Base-by-base conservation (phyloP, 2,888 invertebrate species). In the Pyralis farinalis region DNA sequence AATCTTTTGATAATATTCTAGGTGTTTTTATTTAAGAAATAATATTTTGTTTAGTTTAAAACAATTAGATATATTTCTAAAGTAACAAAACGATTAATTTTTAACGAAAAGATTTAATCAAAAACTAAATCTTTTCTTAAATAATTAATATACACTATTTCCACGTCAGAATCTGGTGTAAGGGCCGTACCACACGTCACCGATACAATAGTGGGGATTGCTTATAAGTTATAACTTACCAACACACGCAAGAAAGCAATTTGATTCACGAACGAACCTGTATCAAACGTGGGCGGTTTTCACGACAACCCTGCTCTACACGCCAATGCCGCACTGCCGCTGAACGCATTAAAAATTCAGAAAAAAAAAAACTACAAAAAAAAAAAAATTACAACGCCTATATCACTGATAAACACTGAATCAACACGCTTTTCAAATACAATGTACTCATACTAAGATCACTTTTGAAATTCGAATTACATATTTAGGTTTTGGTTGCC, bases 251-350 rank as follows among this genome's bases (percentile, higher is more conserved):
- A 81, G 63, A 55, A 61, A 69, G 72, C 73, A 75, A 79, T 79
- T 72, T 71, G 71, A 77, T 78, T 69, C 63, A 77, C 78, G 41
- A 67, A 77, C 78, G 40, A 67, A 82, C 82, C 83, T 82, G 63
- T 66, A 58, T 39, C 39, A 39, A 39, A 39, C 12, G 27, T 27
- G 9, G 33, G 39, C 27, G 33, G 27, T 12, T 33, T 27, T 27
- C 32, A 16, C 33, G 16, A 33, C 27, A 16, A 27, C 31, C 12
- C 1, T 12, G 36, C 25, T 27, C 33, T 12, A 27, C 39, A 39
- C 39, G 39, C 33, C 44, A 58, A 58, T 62, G 59, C 51, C 61
- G 64, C 63, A 71, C 63, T 62, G 62, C 37, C 53, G 46, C 33
- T 54, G 45, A 37, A 30, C 55, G 62, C 65, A 65, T 65, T 51